phyloP scores from a whole-genome alignment of 2,113 vertebrate species.

The Alces alces region DNA sequence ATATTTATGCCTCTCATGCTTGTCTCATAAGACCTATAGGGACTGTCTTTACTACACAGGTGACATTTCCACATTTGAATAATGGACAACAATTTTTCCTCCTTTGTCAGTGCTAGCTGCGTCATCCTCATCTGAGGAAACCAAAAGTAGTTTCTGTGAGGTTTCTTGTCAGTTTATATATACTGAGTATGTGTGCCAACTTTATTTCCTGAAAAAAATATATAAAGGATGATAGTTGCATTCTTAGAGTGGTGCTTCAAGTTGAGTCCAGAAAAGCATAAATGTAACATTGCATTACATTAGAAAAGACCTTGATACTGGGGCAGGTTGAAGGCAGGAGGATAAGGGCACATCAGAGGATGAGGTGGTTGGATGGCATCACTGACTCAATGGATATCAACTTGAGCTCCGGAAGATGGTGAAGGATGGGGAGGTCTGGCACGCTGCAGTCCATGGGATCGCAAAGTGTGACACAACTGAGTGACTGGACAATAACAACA shows the following conservation, averaged over 20 bases:
- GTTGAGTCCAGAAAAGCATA: not conserved
- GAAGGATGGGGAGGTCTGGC: not conserved
- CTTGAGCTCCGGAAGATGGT: not conserved
- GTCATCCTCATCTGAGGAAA: not conserved
- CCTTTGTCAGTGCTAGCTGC: not conserved
- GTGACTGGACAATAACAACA: not conserved
- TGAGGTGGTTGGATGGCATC: not conserved
- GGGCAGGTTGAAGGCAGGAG: not conserved
- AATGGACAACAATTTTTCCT: not conserved
- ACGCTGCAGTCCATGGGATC: not conserved
- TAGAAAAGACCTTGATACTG: not conserved
- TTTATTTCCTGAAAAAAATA: not conserved
- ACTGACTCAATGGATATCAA: not conserved
- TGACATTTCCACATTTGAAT: not conserved
- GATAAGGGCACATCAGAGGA: not conserved
- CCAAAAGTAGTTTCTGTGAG: not conserved
- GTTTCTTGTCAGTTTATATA: not conserved
- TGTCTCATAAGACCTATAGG: not conserved
- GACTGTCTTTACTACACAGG: not conserved
- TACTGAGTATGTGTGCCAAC: not conserved
- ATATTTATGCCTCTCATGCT: too few relatives aligned
- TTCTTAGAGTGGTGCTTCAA: not conserved
- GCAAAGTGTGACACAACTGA: not conserved
- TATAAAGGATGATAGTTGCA: not conserved
- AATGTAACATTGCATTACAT: not conserved